Evolutionary conservation across 2,888 invertebrate species (phyloP), one percentile per base, ranked within the genome.

Genomic region (Pammene fasciana): DNA sequence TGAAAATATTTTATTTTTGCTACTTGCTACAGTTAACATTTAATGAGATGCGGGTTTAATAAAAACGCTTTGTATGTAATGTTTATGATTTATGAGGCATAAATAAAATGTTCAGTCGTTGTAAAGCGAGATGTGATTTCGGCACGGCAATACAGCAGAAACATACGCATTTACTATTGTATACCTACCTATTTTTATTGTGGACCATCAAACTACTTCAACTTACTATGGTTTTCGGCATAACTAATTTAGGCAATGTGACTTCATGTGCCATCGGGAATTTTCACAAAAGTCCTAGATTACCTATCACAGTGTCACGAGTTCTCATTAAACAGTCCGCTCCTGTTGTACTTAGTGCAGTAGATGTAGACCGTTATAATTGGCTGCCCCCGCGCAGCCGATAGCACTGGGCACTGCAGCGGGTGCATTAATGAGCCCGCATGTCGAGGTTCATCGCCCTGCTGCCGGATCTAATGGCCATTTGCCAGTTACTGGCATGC

Each of bases 401-500:
- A 70, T 71, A 73, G 75, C 75, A 74, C 65, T 72, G 72, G 72
- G 68, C 72, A 71, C 59, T 72, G 83, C 81, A 81, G 80, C 82
- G 80, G 80, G 83, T 84, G 83, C 82, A 83, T 84, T 85, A 86
- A 85, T 85, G 83, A 85, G 80, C 83, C 84, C 83, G 83, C 83
- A 87, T 86, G 76, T 77, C 76, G 74, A 74, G 75, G 80, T 84
- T 84, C 84, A 82, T 82, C 81, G 85, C 74, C 81, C 83, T 80
- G 74, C 71, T 75, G 71, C 74, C 79, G 78, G 78, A 82, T 81
- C 77, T 81, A 77, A 79, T 78, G 75, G 66, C 65, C 52, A 73
- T 57, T 74, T 70, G 74, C 74, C 73, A 75, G 71, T 68, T 66
- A 54, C 54, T 54, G 54, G 54, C 54, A 57, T 67, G 72, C 59